Percentiles rank a stretch among this genome's conserved stretches.
Evolutionary conservation across 1,140 invertebrate species (phyloP).

Genomic region (Carposina sasakii): DNA sequence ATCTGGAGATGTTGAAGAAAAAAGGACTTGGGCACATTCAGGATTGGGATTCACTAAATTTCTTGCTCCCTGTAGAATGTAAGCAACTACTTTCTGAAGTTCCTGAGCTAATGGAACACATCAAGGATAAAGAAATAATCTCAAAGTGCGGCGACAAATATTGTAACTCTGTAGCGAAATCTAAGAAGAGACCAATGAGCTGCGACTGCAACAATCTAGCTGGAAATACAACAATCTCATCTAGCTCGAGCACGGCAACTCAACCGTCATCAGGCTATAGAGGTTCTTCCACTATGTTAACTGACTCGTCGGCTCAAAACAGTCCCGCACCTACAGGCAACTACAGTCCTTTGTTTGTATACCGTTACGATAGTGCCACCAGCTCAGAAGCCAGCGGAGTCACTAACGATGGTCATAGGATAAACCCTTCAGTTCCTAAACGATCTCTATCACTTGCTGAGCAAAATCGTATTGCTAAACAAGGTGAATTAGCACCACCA

Average conservation of each 20-base stretch:
- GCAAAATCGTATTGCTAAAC: conserved; percentile 64
- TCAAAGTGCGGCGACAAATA: conserved; percentile 76
- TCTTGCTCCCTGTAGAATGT: conserved; percentile 88
- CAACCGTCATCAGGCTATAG: conserved; percentile 89
- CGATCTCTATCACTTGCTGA: conserved; percentile 77
- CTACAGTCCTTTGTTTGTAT: conserved; percentile 83
- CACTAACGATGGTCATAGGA: conserved; percentile 60
- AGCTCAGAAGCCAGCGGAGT: conserved; percentile 78
- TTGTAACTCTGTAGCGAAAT: conserved; percentile 75
- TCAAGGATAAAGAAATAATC: conserved; percentile 70
- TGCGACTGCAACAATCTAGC: conserved; percentile 77
- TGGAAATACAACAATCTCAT: conserved; percentile 76
- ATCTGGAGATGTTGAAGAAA: conserved; percentile 85
- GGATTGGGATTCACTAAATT: conserved; percentile 93
- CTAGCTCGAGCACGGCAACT: conserved; percentile 82
- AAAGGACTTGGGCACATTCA: conserved; percentile 87
- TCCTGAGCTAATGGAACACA: conserved; percentile 79
- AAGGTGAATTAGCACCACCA: conserved; percentile 75
- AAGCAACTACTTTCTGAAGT: conserved; percentile 82
- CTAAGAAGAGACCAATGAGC: conserved; percentile 72
- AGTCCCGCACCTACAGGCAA: conserved; percentile 70
- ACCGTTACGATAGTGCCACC: conserved; percentile 84
- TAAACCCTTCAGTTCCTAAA: conserved; percentile 74
- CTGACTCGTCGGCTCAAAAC: conserved; percentile 81
- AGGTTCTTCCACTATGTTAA: conserved; percentile 87